A percentile compares a stretch with the other conserved stretches of the same genome.
Conservation (phyloP, 2,888 invertebrate species). For the Hydriomena furcata region DNA sequence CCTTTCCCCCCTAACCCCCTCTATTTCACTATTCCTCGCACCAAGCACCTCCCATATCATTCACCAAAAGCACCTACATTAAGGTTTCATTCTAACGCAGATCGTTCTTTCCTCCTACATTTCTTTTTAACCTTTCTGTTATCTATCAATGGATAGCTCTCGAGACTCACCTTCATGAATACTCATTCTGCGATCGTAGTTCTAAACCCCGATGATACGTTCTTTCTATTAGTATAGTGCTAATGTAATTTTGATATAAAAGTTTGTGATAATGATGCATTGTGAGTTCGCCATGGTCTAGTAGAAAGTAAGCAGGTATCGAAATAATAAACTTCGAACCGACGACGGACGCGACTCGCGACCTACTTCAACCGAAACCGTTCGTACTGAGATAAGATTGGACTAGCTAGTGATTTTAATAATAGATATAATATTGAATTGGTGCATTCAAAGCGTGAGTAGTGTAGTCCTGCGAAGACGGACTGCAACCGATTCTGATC, state of each 20-base stretch:
- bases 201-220: conserved; percentile 1
- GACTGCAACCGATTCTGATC: not conserved
- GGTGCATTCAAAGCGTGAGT: conserved; percentile 5
- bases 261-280: conserved; percentile 21
- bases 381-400: not conserved
- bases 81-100: not conserved
- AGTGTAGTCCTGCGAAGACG: not conserved
- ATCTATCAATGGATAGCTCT: not conserved
- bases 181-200: not conserved
- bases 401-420: not conserved
- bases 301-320: not conserved
- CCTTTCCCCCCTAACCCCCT: conserved; percentile 14
- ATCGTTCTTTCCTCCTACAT: too few relatives aligned
- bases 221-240: not conserved
- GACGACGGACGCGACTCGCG: too few relatives aligned
- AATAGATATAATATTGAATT: not conserved
- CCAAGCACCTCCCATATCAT: not conserved
- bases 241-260: conserved; percentile 19
- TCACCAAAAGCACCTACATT: not conserved
- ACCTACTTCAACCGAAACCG: too few relatives aligned
- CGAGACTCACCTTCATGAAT: not conserved
- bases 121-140: not conserved
- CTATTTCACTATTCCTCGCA: not conserved
- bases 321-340: not conserved
- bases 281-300: conserved; percentile 5